These are phyloP conservation scores for Ophioderma brevispina DNA, from an alignment of 35 echinoderm and acorn worm genomes.

Conservation along the genomic window DNA sequence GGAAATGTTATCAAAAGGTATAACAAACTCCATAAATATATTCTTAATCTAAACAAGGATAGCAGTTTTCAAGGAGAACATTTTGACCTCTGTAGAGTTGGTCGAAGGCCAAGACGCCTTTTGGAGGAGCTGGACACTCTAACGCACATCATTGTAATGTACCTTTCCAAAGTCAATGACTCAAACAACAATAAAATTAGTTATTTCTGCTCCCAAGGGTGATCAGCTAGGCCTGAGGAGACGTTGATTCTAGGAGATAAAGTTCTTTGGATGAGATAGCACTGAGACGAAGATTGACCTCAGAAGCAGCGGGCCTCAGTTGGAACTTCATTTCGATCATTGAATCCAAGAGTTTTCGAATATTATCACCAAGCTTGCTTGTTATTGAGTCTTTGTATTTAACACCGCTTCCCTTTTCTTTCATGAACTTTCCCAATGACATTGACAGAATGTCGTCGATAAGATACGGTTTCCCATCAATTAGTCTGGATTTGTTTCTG, in stretches of 20 bases:
- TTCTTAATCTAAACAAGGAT: no score
- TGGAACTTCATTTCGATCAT: neutral
- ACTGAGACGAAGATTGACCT: neutral
- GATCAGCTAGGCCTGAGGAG: no score
- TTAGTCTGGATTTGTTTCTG: neutral
- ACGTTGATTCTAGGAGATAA: neutral
- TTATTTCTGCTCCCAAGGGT: no score
- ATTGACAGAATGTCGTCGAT: neutral
- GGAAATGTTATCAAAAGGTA: no score
- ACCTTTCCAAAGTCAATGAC: no score
- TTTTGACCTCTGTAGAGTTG: no score
- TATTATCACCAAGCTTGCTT: neutral
- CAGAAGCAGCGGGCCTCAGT: neutral
- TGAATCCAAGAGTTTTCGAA: neutral
- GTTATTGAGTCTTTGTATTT: neutral
- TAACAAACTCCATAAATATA: no score
- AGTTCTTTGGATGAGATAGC: neutral
- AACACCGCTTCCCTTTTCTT: neutral
- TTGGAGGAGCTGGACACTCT: no score
- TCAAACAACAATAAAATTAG: no score
- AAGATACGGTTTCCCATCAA: neutral
- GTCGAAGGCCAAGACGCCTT: no score
- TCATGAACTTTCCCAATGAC: neutral
- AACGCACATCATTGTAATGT: no score
- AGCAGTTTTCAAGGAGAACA: no score